phyloP scores from a whole-genome alignment of 1,140 invertebrate genomes.

The Bombus superbus region DNA sequence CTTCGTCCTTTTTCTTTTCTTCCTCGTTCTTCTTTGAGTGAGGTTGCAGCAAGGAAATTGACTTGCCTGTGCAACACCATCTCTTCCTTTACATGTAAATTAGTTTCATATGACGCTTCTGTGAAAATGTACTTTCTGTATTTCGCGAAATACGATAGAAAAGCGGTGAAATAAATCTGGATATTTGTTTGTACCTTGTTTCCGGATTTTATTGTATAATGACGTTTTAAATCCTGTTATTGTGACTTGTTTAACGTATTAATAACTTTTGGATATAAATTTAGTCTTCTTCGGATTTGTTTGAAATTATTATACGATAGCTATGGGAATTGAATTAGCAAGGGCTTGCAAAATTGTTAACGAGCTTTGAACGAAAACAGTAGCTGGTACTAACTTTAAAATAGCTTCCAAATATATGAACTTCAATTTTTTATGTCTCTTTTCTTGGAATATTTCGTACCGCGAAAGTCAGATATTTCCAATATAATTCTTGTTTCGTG shows the following conservation, averaged over 20 bases:
- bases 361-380: too few relatives aligned
- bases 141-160: not conserved
- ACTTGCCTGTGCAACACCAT: constrained; percentile 35
- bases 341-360: too few relatives aligned
- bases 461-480: too few relatives aligned
- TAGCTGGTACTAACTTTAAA: too few relatives aligned
- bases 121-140: not conserved
- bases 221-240: not conserved
- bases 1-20: not conserved
- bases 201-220: not conserved
- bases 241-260: not conserved
- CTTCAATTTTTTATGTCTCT: too few relatives aligned
- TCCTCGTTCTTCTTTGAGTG: not conserved
- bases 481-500: not conserved
- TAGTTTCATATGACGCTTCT: not conserved
- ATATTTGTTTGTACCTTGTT: too few relatives aligned
- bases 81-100: constrained; percentile 40
- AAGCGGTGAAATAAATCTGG: not conserved
- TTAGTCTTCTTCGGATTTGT: not conserved
- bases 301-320: too few relatives aligned
- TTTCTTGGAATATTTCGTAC: too few relatives aligned
- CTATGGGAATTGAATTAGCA: too few relatives aligned
- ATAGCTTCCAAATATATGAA: too few relatives aligned
- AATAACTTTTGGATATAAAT: not conserved
- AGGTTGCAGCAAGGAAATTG: constrained; percentile 36